These are phyloP conservation scores for Furcifer pardalis DNA, from an alignment of 2,797 vertebrate species.

Conservation along the genomic window DNA sequence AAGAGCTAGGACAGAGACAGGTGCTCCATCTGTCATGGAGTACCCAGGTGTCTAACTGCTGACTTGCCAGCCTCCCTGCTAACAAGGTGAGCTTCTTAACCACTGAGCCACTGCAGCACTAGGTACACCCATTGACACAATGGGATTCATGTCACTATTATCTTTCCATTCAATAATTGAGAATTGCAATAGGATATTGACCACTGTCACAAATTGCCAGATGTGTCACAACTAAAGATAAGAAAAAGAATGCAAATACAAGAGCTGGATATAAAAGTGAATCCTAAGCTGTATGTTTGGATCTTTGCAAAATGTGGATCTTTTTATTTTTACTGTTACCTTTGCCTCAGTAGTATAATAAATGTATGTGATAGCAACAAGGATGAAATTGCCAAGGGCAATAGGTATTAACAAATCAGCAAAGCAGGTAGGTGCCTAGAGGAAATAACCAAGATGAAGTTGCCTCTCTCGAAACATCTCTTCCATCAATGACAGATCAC, in stretches of 20 bases:
- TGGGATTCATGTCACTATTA: not conserved
- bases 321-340: slow-evolving; percentile 35
- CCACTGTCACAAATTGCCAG: not conserved
- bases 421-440: slow-evolving; percentile 56
- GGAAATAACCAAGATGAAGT: slow-evolving; percentile 59
- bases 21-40: too few relatives aligned
- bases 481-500: slow-evolving; percentile 55
- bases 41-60: too few relatives aligned
- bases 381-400: slow-evolving; percentile 65
- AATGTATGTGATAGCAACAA: slow-evolving; percentile 58
- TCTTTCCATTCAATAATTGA: too few relatives aligned
- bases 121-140: not conserved
- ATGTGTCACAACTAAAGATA: not conserved
- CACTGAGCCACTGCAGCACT: too few relatives aligned
- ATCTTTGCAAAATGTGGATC: slow-evolving; percentile 48
- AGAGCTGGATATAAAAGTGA: slow-evolving; percentile 18
- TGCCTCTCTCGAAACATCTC: slow-evolving; percentile 56
- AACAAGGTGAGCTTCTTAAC: too few relatives aligned
- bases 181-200: not conserved
- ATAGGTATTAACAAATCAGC: slow-evolving; percentile 59
- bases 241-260: slow-evolving; percentile 2
- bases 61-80: too few relatives aligned
- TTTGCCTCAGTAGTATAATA: slow-evolving; percentile 51
- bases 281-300: slow-evolving; percentile 7
- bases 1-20: too few relatives aligned